A percentile compares a stretch with the other conserved stretches of the same genome.
Evolutionary conservation across 1,140 invertebrate genomes (phyloP).

Genomic region (Aphis craccivora): DNA sequence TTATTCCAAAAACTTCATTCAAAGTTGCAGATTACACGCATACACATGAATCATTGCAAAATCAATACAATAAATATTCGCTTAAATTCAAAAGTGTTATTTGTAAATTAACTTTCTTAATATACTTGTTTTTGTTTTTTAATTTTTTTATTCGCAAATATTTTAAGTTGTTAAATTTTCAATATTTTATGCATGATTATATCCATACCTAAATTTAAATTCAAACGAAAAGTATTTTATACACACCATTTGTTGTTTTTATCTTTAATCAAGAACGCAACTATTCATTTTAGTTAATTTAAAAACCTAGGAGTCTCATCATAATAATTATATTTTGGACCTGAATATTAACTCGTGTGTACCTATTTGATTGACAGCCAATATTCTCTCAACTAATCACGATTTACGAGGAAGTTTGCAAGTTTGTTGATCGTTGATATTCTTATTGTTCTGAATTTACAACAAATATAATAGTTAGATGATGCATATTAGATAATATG

Average conservation of each 20-base stretch:
- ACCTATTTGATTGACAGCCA: not conserved
- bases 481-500: not conserved
- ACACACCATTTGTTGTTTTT: not conserved
- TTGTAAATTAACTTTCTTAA: not conserved
- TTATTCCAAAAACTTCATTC: not conserved
- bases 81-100: not conserved
- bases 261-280: not conserved
- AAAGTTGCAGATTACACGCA: not conserved
- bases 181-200: not conserved
- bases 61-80: not conserved
- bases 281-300: not conserved
- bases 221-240: not conserved
- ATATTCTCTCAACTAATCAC: not conserved
- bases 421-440: not conserved
- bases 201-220: not conserved
- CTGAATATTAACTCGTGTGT: not conserved
- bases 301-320: not conserved
- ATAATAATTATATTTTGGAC: not conserved
- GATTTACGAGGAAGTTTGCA: not conserved
- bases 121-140: not conserved
- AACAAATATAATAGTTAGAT: not conserved
- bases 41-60: not conserved
- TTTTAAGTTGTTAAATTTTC: not conserved
- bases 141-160: not conserved
- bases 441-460: not conserved